These are phyloP conservation scores for Cuculus canorus DNA, from an alignment of 2,797 vertebrate species.

Conservation along the genomic window DNA sequence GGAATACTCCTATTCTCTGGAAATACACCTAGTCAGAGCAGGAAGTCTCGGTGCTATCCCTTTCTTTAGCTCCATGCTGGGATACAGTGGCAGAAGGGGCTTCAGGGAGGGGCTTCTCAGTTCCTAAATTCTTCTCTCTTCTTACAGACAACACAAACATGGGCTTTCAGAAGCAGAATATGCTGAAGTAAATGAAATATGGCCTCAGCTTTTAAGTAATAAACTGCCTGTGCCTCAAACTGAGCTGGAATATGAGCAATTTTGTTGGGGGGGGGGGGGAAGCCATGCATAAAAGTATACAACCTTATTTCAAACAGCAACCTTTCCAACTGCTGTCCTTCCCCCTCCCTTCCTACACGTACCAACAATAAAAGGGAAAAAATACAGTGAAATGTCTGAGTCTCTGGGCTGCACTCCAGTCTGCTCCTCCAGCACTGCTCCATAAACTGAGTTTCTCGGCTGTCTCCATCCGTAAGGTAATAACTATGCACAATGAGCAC, in stretches of 20 bases:
- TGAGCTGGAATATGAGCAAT: not conserved
- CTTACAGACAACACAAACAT: not conserved
- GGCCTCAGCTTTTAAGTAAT: not conserved
- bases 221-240: not conserved
- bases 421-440: not conserved
- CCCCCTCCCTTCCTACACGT: not conserved
- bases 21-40: not conserved
- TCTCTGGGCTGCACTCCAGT: not conserved
- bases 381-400: not conserved
- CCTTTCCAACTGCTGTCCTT: not conserved
- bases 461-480: not conserved
- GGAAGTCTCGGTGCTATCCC: too few species aligned
- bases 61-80: rapidly evolving
- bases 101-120: not conserved
- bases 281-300: not conserved
- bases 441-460: not conserved
- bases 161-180: not conserved
- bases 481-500: not conserved
- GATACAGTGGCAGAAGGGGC: rapidly evolving
- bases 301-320: not conserved
- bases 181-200: not conserved
- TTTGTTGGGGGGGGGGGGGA: too few species aligned
- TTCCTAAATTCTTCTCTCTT: not conserved
- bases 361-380: not conserved
- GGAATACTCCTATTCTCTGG: not conserved